phyloP scores from a whole-genome alignment of 2,797 vertebrate genomes.

The Astyanax mexicanus region DNA sequence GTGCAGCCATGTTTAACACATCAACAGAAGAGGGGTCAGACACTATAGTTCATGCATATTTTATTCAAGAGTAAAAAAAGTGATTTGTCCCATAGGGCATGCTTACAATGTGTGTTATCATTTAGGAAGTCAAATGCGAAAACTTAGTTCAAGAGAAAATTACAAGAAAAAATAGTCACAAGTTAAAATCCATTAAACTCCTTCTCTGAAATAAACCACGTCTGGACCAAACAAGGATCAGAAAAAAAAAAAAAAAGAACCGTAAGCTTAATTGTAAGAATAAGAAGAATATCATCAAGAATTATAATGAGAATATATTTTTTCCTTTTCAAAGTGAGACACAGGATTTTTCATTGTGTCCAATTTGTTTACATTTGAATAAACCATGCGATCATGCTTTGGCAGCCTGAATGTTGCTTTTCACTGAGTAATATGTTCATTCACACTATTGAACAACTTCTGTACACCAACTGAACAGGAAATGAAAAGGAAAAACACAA shows the following conservation, averaged over 20 bases:
- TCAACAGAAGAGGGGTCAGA: constrained; percentile 50
- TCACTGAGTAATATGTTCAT: constrained; percentile 89
- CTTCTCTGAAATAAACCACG: constrained; percentile 81
- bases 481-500: constrained; percentile 68
- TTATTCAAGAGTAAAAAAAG: constrained; percentile 93
- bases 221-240: constrained; percentile 84
- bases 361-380: constrained; percentile 84
- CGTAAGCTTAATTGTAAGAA: constrained; percentile 80
- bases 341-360: constrained; percentile 81
- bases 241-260: constrained; percentile 79
- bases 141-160: constrained; percentile 84
- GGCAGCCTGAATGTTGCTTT: constrained; percentile 87
- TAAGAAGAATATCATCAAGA: constrained; percentile 79
- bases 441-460: constrained; percentile 86
- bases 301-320: constrained; percentile 84
- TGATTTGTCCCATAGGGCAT: constrained; percentile 90
- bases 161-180: constrained; percentile 81
- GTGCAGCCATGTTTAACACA: background rate
- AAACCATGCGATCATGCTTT: constrained; percentile 90
- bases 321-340: constrained; percentile 79
- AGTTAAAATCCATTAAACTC: constrained; percentile 84
- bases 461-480: constrained; percentile 83
- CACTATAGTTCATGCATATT: constrained; percentile 86
- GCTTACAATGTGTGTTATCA: constrained; percentile 86
- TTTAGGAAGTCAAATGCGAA: constrained; percentile 86